A percentile compares a stretch with the other conserved stretches of the same genome.
These are phyloP conservation scores for Ormia ochracea DNA, from an alignment of 2,888 invertebrate species.

Conservation along the genomic window DNA sequence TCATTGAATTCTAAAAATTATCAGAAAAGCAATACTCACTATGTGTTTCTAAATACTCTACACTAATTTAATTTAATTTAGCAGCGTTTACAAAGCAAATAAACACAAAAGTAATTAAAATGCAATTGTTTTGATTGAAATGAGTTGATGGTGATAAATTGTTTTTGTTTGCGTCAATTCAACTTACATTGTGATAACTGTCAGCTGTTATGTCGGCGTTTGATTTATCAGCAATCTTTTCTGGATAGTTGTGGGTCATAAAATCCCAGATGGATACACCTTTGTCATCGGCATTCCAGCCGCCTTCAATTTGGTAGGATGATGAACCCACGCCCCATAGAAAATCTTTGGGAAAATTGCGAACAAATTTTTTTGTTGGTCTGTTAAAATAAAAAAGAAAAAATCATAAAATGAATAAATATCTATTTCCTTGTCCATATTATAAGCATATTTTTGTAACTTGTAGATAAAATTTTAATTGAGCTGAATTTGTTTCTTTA, in stretches of 20 bases:
- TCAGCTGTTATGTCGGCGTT: conserved; percentile 81
- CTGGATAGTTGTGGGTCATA: conserved; percentile 79
- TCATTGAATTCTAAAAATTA: background rate
- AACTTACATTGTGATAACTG: conserved; percentile 78
- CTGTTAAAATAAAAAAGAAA: conserved; percentile 8
- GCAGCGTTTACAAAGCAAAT: background rate
- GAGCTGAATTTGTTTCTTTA: background rate
- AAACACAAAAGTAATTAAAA: conserved; percentile 10
- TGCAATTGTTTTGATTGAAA: conserved; percentile 2
- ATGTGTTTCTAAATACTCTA: background rate
- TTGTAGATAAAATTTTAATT: background rate
- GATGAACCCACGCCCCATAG: conserved; percentile 76
- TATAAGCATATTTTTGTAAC: too few relatives aligned
- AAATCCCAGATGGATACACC: conserved; percentile 82
- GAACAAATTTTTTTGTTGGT: conserved; percentile 24
- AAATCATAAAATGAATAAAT: background rate
- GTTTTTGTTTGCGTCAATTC: background rate
- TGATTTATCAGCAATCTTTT: conserved; percentile 80
- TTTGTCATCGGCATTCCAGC: conserved; percentile 78
- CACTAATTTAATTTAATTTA: conserved; percentile 2
- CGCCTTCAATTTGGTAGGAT: conserved; percentile 76
- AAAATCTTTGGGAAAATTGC: conserved; percentile 75
- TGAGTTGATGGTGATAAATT: background rate
- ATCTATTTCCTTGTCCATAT: background rate
- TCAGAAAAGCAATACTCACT: conserved; percentile 22